Base-by-base conservation (phyloP, 64 coral and sea anemone genomes). In the Montipora cactus region DNA sequence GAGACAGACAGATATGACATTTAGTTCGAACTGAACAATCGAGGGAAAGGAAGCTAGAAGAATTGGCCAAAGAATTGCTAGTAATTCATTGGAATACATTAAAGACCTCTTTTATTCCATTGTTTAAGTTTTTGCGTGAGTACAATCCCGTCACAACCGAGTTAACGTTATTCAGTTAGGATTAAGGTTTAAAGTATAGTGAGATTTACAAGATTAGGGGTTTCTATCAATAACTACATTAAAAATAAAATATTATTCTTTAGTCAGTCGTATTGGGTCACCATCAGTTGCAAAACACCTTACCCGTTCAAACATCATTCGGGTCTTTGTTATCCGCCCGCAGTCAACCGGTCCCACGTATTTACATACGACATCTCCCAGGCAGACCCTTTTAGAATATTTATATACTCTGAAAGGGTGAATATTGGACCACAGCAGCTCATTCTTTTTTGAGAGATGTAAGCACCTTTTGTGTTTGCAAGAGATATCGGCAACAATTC, bases 51-150 rank as follows among this genome's bases (percentile, higher is more conserved):
- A 86, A 86, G 49, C 47, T 20, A 12, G 71, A 86, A 86, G 82
- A 86, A 86, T 49, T 72, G 64, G 7, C 44, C 15, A 71, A 71
- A 86, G 82, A 86, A 86, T 86, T 49, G 82, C 62, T 46, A 49
- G 47, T 70, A 72, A 86, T 86, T 71, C 66, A 86, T 67, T n/a
- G 82, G 82, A 86, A 86, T 86, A 86, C 62, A 86, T 86, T 86
- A 86, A 71, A 86, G 46, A 23, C 16, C 3, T 50, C 66, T 16
- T 71, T 86, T 86, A 50, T 48, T 49, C 47, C 66, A 86, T 86
- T 70, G 82, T 71, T 86, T 8, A 48, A 6, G 67, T 50, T 7
- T 9, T 49, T 71, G 19, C 48, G 44, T 12, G 76, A 18, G 53
- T 11, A 50, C 15, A 78, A 49, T 46, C 37, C 9, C 44, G 12